These are phyloP conservation scores for Stylophora pistillata DNA, from an alignment of 64 coral and sea anemone species.

Conservation along the genomic window DNA sequence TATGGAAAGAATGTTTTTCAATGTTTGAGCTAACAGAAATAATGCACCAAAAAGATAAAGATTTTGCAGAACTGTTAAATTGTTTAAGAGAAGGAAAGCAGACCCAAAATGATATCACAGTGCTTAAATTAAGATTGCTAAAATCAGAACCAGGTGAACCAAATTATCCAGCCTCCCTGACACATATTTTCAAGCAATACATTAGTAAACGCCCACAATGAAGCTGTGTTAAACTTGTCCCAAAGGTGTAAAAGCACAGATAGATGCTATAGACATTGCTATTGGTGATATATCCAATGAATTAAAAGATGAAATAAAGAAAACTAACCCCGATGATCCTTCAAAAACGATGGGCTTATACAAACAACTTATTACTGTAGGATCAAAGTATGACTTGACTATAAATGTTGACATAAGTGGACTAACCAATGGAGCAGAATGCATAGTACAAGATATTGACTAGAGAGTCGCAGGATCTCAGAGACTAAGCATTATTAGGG, in stretches of 20 bases:
- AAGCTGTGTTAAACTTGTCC: background rate
- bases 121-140: background rate
- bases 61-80: constrained; percentile 47
- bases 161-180: constrained; percentile 10
- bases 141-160: background rate
- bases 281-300: constrained; percentile 36
- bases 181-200: constrained; percentile 47
- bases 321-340: constrained; percentile 35
- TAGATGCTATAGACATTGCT: constrained; percentile 31
- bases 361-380: background rate
- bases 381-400: constrained; percentile 38
- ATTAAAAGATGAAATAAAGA: constrained; percentile 2
- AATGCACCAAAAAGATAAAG: constrained; percentile 51
- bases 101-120: constrained; percentile 7
- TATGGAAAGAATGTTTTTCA: background rate
- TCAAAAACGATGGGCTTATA: constrained; percentile 47
- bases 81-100: constrained; percentile 40
- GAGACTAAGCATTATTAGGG: constrained; percentile 48
- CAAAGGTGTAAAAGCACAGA: constrained; percentile 25
- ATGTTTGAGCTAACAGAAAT: constrained; percentile 19
- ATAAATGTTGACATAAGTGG: constrained; percentile 44
- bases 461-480: constrained; percentile 17
- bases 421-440: constrained; percentile 42
- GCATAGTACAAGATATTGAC: constrained; percentile 33
- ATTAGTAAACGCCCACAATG: constrained; percentile 20